Percentiles rank a stretch among this genome's conserved stretches.
These are phyloP conservation scores for Gastracanthus pulcherrimus DNA, from an alignment of 2,888 invertebrate species.

Conservation along the genomic window DNA sequence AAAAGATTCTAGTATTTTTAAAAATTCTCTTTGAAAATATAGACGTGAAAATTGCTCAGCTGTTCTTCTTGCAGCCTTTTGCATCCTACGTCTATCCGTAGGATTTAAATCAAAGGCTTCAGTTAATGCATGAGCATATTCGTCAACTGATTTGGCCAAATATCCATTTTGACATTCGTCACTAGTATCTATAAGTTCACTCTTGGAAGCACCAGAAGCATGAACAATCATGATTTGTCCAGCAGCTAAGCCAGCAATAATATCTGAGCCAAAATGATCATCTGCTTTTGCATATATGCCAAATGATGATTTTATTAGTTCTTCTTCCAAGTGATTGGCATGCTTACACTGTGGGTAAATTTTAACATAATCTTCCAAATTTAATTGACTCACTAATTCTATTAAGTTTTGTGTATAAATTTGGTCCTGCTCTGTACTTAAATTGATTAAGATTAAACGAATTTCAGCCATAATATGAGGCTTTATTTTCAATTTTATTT, in stretches of 20 bases:
- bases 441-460: slow-evolving; percentile 90
- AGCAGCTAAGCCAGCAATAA: slow-evolving; percentile 98
- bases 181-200: slow-evolving; percentile 82
- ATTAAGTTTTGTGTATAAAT: slow-evolving; percentile 88
- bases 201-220: slow-evolving; percentile 94
- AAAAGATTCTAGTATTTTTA: slow-evolving; percentile 85
- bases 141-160: slow-evolving; percentile 87
- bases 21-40: slow-evolving; percentile 89
- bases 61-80: slow-evolving; percentile 89
- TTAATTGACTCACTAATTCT: slow-evolving; percentile 88
- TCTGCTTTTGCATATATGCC: slow-evolving; percentile 99
- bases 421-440: slow-evolving; percentile 91
- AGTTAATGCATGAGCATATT: slow-evolving; percentile 87
- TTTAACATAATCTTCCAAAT: slow-evolving; percentile 89
- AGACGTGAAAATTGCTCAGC: slow-evolving; percentile 91
- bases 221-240: slow-evolving; percentile 95
- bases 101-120: slow-evolving; percentile 83
- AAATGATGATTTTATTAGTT: slow-evolving; percentile 85
- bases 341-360: slow-evolving; percentile 93
- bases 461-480: slow-evolving; percentile 85
- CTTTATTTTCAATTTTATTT: slow-evolving; percentile 85
- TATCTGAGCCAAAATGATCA: slow-evolving; percentile 98
- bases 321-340: slow-evolving; percentile 85
- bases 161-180: slow-evolving; percentile 87
- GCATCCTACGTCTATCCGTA: slow-evolving; percentile 81